Evolutionary conservation across 2,113 vertebrate genomes (phyloP), one percentile per base, ranked within the genome.

Genomic region (Blennius ocellaris): DNA sequence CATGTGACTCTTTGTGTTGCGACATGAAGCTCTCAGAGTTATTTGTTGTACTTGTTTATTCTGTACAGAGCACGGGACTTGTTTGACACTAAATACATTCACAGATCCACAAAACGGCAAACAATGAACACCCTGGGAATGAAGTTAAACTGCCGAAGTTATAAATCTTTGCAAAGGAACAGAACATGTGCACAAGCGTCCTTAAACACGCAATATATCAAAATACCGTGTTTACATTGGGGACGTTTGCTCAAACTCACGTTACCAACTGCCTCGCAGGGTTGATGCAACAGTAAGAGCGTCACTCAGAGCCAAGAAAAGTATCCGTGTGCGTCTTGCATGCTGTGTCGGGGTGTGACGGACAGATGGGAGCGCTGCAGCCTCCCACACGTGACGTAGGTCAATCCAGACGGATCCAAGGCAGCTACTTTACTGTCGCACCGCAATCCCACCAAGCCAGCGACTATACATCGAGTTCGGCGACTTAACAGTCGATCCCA

Each of bases 311-410:
- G 48, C 66, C 4, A 30, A 30, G 21, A 30, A 30, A 30, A 30
- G 21, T 30, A 30, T 79, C 80, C 83, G 81, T 40, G 36, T 14
- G n/a, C n/a, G n/a, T n/a, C 37, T 0, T 17, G 40, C 2, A 15
- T 9, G 11, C 67, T 16, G 30, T 7, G 7, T 54, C 55, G 43
- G 39, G 59, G 63, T 10, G 64, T 49, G 59, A 48, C 39, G 67
- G 73, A 21, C 80, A 82, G 78, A 87, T 70, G 77, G 80, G 73
- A 58, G 62, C 48, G 78, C 64, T 56, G 73, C 21, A 74, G 85
- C 82, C 70, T 66, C 81, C 79, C 83, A 82, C 73, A 69, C 60
- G 39, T 72, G 63, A 77, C 52, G 59, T 9, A 47, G 52, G 66
- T 79, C 67, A 6, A 54, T 69, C 61, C 76, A 76, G 55, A 78